phyloP scores from a whole-genome alignment of 2,113 vertebrate genomes.

The Tiliqua scincoides region DNA sequence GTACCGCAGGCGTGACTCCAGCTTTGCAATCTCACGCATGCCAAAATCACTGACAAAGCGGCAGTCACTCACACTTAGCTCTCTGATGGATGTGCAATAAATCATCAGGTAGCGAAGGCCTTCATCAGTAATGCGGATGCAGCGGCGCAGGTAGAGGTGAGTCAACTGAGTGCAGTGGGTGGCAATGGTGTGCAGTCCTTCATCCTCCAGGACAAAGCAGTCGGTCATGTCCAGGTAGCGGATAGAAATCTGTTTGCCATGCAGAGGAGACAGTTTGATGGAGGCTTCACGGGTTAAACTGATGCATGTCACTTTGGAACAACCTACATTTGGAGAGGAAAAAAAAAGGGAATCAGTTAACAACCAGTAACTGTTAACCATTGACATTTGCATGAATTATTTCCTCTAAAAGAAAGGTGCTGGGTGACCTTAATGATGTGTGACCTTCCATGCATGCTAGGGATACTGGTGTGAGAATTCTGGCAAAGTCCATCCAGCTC shows the following conservation, averaged over 20 bases:
- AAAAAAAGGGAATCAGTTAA: conserved; percentile 6
- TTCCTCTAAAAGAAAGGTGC: not conserved
- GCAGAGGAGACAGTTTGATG: conserved; percentile 87
- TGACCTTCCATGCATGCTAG: not conserved
- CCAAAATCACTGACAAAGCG: conserved; percentile 94
- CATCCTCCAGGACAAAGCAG: conserved; percentile 94
- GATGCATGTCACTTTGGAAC: conserved; percentile 98
- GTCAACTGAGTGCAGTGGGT: conserved; percentile 96
- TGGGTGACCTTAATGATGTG: not conserved
- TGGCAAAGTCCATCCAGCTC: not conserved
- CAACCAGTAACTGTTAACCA: not conserved
- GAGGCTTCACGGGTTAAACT: conserved; percentile 92
- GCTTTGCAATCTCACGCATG: conserved; percentile 92
- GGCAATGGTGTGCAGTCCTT: conserved; percentile 94
- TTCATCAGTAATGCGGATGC: conserved; percentile 92
- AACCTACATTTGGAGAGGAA: conserved; percentile 77
- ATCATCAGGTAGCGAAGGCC: conserved; percentile 93
- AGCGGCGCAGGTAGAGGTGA: conserved; percentile 96
- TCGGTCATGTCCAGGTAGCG: conserved; percentile 98
- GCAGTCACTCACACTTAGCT: conserved; percentile 97
- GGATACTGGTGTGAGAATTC: not conserved
- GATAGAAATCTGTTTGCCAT: conserved; percentile 94
- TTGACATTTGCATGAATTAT: no score
- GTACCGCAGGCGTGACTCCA: conserved; percentile 93
- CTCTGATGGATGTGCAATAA: conserved; percentile 89